Evolutionary conservation across 2,888 invertebrate genomes (phyloP).

Genomic region (Belgica antarctica): DNA sequence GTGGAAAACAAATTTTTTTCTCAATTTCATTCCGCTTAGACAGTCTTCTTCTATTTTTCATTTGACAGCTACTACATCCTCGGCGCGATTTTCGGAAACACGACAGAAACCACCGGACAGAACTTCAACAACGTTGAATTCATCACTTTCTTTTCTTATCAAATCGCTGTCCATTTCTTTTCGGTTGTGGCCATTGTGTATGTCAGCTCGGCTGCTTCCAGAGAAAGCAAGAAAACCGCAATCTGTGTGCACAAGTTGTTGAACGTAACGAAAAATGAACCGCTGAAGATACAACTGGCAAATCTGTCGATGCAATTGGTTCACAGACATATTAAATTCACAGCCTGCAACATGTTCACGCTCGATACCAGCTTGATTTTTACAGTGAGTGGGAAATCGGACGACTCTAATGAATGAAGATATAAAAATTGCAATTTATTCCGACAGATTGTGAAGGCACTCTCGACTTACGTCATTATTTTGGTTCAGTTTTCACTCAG

Average conservation of each 20-base stretch:
- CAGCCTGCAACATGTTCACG: constrained; percentile 54
- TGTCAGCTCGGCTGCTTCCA: constrained; percentile 50
- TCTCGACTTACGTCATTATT: constrained; percentile 55
- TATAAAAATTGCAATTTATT: constrained; percentile 19
- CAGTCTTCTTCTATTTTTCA: too few relatives aligned
- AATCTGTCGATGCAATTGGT: constrained; percentile 52
- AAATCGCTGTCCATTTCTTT: constrained; percentile 52
- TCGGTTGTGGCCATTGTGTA: constrained; percentile 52
- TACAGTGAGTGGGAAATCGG: constrained; percentile 53
- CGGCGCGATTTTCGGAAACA: constrained; percentile 51
- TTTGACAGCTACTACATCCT: constrained; percentile 49
- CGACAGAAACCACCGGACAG: constrained; percentile 50
- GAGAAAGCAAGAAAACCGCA: constrained; percentile 50
- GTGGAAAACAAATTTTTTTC: neutral
- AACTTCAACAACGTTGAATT: constrained; percentile 51
- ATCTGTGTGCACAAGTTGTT: constrained; percentile 52
- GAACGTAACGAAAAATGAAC: constrained; percentile 51
- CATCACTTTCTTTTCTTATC: constrained; percentile 52
- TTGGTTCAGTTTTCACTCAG: constrained; percentile 46
- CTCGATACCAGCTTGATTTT: constrained; percentile 54
- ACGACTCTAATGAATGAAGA: neutral
- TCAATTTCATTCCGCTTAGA: neutral
- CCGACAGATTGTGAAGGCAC: constrained; percentile 52
- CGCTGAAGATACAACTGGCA: constrained; percentile 50
- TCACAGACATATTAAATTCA: constrained; percentile 52